These are phyloP conservation scores for Drosophila greeni DNA, from an alignment of 2,888 invertebrate genomes.

Conservation along the genomic window DNA sequence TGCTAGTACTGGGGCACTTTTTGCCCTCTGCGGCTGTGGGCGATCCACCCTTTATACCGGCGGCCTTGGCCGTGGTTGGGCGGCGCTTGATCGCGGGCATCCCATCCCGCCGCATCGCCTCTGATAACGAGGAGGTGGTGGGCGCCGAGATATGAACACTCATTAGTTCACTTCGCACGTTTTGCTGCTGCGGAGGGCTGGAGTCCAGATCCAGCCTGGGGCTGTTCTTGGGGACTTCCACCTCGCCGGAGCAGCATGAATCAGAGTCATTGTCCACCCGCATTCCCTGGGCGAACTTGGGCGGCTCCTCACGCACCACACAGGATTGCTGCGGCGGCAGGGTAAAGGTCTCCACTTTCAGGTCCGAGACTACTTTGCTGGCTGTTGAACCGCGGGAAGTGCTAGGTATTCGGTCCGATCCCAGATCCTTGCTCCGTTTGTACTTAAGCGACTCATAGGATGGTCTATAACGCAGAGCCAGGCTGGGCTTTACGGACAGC, in stretches of 20 bases:
- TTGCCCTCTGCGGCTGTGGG: constrained; percentile 2
- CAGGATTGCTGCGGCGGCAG: constrained; percentile 63
- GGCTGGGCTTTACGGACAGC: constrained; percentile 22
- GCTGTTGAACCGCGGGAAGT: background rate
- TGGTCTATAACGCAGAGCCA: constrained; percentile 62
- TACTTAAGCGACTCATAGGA: constrained; percentile 59
- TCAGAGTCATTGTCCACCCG: constrained; percentile 47
- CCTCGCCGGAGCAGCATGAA: constrained; percentile 48
- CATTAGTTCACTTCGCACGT: constrained; percentile 6
- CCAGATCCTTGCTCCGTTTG: constrained; percentile 36
- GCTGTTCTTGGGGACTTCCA: constrained; percentile 40
- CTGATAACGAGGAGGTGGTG: constrained; percentile 8
- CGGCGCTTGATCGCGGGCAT: constrained; percentile 32
- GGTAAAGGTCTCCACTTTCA: constrained; percentile 53
- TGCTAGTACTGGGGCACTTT: constrained; percentile 26
- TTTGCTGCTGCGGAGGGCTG: constrained; percentile 3
- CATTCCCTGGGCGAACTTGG: constrained; percentile 55
- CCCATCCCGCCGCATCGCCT: background rate
- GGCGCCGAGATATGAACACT: constrained; percentile 21
- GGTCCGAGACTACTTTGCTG: constrained; percentile 12
- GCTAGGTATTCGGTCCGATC: constrained; percentile 5
- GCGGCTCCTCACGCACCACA: constrained; percentile 59
- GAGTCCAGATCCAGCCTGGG: constrained; percentile 25
- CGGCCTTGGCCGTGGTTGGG: constrained; percentile 1
- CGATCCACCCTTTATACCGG: background rate